These are phyloP conservation scores for Scleropages formosus DNA, from an alignment of 2,797 vertebrate genomes.

Conservation along the genomic window DNA sequence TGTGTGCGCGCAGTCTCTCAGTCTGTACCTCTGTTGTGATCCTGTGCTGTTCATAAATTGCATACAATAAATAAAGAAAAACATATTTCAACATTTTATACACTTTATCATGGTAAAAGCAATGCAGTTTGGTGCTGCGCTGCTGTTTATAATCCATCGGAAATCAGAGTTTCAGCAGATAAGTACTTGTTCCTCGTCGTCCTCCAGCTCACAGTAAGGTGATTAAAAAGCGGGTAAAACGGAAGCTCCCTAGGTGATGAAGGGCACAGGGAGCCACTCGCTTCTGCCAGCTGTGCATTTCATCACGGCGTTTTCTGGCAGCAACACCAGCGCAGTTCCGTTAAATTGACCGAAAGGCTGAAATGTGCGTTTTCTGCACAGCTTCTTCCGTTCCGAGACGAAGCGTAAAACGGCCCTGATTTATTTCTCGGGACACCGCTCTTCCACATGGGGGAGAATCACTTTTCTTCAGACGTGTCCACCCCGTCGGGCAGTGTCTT, in stretches of 20 bases:
- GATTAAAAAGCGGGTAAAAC: not conserved
- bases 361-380: not conserved
- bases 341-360: not conserved
- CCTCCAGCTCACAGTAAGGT: not conserved
- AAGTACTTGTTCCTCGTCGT: no score
- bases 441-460: not conserved
- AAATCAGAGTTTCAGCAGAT: no score
- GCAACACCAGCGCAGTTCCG: not conserved
- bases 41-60: no score
- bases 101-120: not conserved
- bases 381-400: not conserved
- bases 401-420: no score
- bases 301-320: slow-evolving; percentile 10
- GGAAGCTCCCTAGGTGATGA: not conserved
- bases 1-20: no score
- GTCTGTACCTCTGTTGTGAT: no score
- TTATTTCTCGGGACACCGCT: no score
- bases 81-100: not conserved
- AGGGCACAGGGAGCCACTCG: not conserved
- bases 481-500: no score
- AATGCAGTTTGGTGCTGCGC: not conserved
- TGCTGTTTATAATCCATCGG: not conserved
- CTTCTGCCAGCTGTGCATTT: not conserved
- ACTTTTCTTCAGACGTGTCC: no score
- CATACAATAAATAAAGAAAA: no score